Evolutionary conservation across 1,140 invertebrate species (phyloP).

Genomic region (Trialeurodes vaporariorum): DNA sequence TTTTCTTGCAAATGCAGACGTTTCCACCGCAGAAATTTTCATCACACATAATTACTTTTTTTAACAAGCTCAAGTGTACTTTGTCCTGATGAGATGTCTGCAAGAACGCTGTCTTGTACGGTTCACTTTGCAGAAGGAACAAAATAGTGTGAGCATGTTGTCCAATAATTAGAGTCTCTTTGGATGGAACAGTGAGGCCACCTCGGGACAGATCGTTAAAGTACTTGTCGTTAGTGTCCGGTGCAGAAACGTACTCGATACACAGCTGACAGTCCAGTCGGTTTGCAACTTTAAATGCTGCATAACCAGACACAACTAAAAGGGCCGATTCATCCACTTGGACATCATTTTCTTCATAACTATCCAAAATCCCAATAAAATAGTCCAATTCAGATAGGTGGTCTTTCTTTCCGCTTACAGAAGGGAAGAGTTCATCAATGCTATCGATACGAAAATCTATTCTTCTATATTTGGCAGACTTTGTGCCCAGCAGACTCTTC

Average conservation of each 20-base stretch:
- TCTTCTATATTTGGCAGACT: conserved; percentile 3
- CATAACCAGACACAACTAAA: not conserved
- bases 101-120: not conserved
- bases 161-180: too few species aligned
- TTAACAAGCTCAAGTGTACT: not conserved
- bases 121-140: not conserved
- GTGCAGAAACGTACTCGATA: not conserved
- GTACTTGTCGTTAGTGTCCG: not conserved
- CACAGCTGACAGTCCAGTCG: not conserved
- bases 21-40: not conserved
- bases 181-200: not conserved
- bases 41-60: not conserved
- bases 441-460: not conserved
- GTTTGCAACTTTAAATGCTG: not conserved
- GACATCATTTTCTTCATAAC: not conserved
- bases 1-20: not conserved
- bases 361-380: not conserved
- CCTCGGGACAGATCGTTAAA: conserved; percentile 1
- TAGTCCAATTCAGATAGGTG: not conserved
- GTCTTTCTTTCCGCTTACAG: too few species aligned
- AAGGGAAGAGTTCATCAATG: not conserved
- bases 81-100: not conserved
- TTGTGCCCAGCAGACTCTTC: not conserved
- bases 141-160: not conserved
- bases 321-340: not conserved